phyloP scores from a whole-genome alignment of 2,888 invertebrate genomes.

The Harpalus rufipes region DNA sequence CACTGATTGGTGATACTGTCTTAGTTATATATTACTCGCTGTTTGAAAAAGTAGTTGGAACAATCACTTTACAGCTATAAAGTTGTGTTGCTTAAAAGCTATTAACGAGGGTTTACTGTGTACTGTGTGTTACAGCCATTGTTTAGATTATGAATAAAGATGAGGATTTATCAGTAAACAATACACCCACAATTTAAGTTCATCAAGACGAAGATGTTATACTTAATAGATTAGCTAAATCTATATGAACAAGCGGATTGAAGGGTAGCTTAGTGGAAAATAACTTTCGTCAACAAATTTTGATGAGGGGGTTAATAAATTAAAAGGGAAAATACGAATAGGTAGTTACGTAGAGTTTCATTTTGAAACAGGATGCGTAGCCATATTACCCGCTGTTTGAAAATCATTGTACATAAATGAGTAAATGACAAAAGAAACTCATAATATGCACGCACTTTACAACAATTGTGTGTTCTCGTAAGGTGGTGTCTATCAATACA shows the following conservation, averaged over 20 bases:
- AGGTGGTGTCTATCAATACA: no score
- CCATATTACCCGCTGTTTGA: no score
- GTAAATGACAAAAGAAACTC: no score
- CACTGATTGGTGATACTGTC: background rate
- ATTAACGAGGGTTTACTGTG: background rate
- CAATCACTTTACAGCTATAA: background rate
- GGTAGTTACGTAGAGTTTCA: no score
- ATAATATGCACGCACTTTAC: no score
- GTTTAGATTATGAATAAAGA: conserved; percentile 38
- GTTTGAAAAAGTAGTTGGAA: background rate
- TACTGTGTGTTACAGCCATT: background rate
- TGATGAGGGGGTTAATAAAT: background rate
- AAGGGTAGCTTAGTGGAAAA: background rate
- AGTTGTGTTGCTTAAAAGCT: background rate
- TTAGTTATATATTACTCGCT: background rate
- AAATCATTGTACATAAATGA: no score
- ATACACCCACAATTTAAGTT: conserved; percentile 24
- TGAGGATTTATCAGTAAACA: conserved; percentile 23
- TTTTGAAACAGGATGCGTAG: no score
- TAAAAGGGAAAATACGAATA: background rate
- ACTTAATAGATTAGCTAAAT: background rate
- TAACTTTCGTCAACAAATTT: conserved; percentile 6
- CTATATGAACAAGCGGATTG: background rate
- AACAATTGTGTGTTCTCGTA: no score
- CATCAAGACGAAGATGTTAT: conserved; percentile 6